Conservation (phyloP, 2,888 invertebrate genomes). For the Formica aserva region DNA sequence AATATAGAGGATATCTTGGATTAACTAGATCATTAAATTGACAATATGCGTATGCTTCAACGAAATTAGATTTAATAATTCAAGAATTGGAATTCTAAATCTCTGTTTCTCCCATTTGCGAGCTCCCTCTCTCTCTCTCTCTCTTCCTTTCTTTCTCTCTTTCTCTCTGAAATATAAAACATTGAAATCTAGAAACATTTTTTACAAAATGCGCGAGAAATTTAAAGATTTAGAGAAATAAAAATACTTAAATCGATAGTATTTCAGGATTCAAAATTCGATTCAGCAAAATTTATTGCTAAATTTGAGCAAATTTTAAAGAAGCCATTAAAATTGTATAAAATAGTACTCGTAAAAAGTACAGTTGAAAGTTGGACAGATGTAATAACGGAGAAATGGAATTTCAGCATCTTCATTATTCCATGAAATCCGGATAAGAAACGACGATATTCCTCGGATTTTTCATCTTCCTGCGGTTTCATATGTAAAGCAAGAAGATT, state of each 20-base stretch:
- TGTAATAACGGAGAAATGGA: slow-evolving; percentile 23
- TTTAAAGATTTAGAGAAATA: background rate
- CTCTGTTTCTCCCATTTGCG: background rate
- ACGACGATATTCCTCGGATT: slow-evolving; percentile 25
- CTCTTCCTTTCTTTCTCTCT: background rate
- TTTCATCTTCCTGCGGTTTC: slow-evolving; percentile 39
- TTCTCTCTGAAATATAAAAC: background rate
- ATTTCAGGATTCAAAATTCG: background rate
- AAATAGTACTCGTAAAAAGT: slow-evolving; percentile 19
- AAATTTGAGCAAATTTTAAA: background rate
- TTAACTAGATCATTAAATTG: background rate
- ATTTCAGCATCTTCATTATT: slow-evolving; percentile 30
- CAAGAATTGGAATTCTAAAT: background rate
- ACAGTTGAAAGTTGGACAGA: slow-evolving; percentile 27
- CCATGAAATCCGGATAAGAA: slow-evolving; percentile 35
- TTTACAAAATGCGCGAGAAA: background rate
- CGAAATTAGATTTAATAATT: slow-evolving; percentile 3
- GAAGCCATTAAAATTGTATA: background rate
- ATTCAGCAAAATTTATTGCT: background rate
- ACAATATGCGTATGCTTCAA: background rate
- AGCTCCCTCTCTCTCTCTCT: background rate
- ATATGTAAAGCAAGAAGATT: slow-evolving; percentile 22
- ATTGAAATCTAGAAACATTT: background rate
- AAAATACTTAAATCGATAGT: background rate
- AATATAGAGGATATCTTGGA: slow-evolving; percentile 32